Base-by-base conservation (phyloP, 2,113 vertebrate species). In the Cettia cetti region DNA sequence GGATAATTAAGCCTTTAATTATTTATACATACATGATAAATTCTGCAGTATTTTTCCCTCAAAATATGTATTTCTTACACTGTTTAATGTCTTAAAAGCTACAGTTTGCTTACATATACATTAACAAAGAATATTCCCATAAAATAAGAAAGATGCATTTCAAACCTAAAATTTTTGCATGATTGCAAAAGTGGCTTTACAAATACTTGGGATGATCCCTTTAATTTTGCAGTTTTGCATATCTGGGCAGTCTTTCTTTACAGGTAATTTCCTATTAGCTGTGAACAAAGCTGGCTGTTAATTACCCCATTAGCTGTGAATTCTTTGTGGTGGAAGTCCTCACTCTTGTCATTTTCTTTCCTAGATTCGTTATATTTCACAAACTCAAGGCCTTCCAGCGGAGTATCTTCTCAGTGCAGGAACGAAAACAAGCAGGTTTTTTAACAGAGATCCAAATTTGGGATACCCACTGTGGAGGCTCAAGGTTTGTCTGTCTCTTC, bases 351-450 rank as follows among this genome's bases (percentile, higher is more conserved):
- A 14, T 96, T 95, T 82, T 35, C 71, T 97, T 37, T 95, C 96
- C 89, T 97, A 99, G 99, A 99, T 99, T 76, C 99, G 99, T 68
- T 99, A 99, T 71, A 99, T 99, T 96, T 99, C 99, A 33, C 99
- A 99, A 98, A 99, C 99, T 42, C 99, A 99, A 98, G 99, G 99
- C 82, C 98, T 99, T 93, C 99, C 99, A 60, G 99, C 99, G 6
- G 99, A 99, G 96, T 99, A 99, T 96, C 98, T 99, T 94, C 98
- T 99, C 89, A 99, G 99, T 82, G 99, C 99, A 1, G 99, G 99
- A 92, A 99, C 99, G 69, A 99, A 99, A 97, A 99, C 99, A 90
- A 99, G 98, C 93, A 99, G 99, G 95, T 99, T 99, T 97, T 99
- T 99, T 98, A 99, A 99, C 97, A 98, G 99, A 98, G 99, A 99